Percentiles rank a stretch among this genome's conserved stretches.
phyloP scores from a whole-genome alignment of 2,113 vertebrate genomes.

The Mesocricetus auratus region DNA sequence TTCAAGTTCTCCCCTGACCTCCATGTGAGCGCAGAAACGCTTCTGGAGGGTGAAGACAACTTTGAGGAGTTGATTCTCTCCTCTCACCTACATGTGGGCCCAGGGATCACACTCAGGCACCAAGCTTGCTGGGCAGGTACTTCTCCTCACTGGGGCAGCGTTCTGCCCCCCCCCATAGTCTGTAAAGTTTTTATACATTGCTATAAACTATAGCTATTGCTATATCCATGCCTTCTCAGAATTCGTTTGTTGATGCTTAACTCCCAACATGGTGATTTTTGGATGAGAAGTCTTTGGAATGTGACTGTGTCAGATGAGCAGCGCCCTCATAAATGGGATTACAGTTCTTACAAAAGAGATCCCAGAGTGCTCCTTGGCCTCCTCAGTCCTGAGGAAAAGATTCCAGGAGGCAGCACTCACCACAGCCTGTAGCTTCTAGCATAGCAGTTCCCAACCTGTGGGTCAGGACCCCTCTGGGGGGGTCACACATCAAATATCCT shows the following conservation, averaged over 20 bases:
- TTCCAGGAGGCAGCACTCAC: background rate
- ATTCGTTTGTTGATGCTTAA: background rate
- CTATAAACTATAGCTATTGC: background rate
- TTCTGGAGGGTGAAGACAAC: background rate
- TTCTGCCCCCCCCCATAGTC: background rate
- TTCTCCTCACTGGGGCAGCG: background rate
- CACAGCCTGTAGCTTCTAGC: background rate
- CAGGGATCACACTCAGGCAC: background rate
- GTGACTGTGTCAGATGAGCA: background rate
- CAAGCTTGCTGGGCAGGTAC: background rate
- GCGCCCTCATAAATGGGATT: background rate
- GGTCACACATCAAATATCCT: too few species aligned
- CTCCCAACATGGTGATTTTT: background rate
- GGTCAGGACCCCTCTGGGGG: background rate
- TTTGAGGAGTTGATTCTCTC: background rate
- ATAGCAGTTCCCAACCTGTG: background rate
- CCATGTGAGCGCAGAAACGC: background rate
- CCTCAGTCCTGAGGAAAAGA: background rate
- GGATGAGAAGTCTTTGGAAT: background rate
- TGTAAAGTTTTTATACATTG: background rate
- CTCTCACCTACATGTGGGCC: background rate
- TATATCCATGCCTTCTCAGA: background rate
- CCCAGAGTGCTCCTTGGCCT: background rate
- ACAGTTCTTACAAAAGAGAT: background rate
- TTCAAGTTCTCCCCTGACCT: background rate